Conservation (phyloP, 2,113 vertebrate genomes). For the Petrocephalus zakoni region DNA sequence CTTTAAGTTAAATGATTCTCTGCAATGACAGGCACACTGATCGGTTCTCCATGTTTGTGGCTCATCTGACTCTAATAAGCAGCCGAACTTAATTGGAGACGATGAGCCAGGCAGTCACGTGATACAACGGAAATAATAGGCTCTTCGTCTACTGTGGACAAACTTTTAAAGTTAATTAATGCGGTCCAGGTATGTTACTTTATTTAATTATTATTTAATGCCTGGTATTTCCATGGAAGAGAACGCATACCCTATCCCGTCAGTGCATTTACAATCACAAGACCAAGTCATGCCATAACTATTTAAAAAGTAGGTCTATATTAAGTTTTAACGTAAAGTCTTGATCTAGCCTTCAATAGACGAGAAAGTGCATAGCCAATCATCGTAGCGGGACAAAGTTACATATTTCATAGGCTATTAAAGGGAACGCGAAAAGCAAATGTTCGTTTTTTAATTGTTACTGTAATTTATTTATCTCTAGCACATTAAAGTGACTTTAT, state of each 20-base stretch:
- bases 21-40: background rate
- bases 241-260: background rate
- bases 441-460: background rate
- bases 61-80: slow-evolving; percentile 19
- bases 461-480: background rate
- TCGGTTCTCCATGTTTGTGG: background rate
- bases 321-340: background rate
- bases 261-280: background rate
- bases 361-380: background rate
- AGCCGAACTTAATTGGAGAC: background rate
- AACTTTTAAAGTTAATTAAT: background rate
- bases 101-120: background rate
- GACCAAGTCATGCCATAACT: background rate
- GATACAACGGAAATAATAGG: background rate
- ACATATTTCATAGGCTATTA: background rate
- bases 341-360: background rate
- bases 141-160: background rate
- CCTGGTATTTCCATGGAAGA: background rate
- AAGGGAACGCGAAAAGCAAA: background rate
- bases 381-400: background rate
- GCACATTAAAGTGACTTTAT: background rate
- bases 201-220: background rate
- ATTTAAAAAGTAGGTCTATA: background rate
- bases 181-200: background rate
- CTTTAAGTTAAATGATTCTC: background rate